Base-by-base conservation (phyloP, 2,888 invertebrate genomes). In the Perizoma flavofasciatum region DNA sequence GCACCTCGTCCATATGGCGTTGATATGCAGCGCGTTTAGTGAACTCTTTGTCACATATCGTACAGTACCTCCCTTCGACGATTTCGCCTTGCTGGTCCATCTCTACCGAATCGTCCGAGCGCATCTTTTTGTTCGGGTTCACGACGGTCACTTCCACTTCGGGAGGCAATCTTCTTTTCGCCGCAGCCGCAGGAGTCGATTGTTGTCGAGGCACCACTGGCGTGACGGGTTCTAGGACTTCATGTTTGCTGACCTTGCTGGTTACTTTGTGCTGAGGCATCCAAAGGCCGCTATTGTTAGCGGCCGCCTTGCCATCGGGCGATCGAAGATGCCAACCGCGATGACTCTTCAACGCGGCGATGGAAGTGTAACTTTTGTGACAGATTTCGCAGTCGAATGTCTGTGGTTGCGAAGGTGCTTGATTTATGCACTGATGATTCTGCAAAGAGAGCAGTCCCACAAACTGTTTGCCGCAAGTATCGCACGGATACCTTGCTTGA, bases 241-340 rank as follows among this genome's bases (percentile, higher is more conserved):
- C 92, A 66, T 91, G 86, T 69, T 92, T 92, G 66, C 92, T 92
- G 32, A 92, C 86, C 73, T 93, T 93, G 66, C 81, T 91, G 6
- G 92, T 92, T 11, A 92, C 92, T 76, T 92, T 92, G 67, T 90
- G 89, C 67, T 92, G 92, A 4, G 92, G 92, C 92, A 93, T 93
- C 92, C 92, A 93, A 4, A 93, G 81, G 0, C 92, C 92, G 34
- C 85, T 82, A 59, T 92, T 93, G 62, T 92, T 92, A 5, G 92
- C 92, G 11, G 92, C 92, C 40, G 92, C 92, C 74, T 92, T 93
- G 4, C 92, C 89, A 66, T 92, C 90, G 4, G 93, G 93, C 0
- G 94, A 93, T 32, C 95, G 92, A 59, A 94, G 89, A 74, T 95
- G 95, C 90, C 95, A 94, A 7, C 95, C 95, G 49, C 94, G 89